Percentiles rank a stretch among this genome's conserved stretches.
These are phyloP conservation scores for Danio kyathit DNA, from an alignment of 2,797 vertebrate species.

Conservation along the genomic window DNA sequence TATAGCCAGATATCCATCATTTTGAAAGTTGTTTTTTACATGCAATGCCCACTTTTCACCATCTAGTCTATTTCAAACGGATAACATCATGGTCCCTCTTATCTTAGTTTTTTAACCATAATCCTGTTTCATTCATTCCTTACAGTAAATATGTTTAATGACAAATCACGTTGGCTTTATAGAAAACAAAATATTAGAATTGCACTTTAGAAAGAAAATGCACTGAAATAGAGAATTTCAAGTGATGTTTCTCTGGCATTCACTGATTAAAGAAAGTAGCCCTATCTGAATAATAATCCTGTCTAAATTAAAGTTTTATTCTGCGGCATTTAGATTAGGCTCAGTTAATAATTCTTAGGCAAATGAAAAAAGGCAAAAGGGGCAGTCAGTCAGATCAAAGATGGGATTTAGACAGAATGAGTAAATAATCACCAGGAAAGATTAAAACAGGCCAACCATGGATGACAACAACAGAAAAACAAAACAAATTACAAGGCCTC, in stretches of 20 bases:
- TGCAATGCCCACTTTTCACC: neutral
- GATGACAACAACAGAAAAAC: slow-evolving; percentile 36
- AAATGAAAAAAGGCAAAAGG: slow-evolving; percentile 34
- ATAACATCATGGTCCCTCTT: neutral
- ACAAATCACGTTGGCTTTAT: neutral
- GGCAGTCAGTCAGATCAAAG: slow-evolving; percentile 27
- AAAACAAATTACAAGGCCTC: slow-evolving; percentile 42
- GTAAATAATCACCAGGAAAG: slow-evolving; percentile 42
- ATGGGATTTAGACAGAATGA: slow-evolving; percentile 31
- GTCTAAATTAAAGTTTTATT: slow-evolving; percentile 9
- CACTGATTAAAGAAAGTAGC: slow-evolving; percentile 10
- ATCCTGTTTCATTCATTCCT: neutral
- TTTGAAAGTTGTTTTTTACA: neutral
- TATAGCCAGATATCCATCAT: neutral
- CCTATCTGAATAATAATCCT: neutral
- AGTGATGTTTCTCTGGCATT: neutral
- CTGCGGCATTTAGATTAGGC: neutral
- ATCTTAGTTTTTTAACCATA: neutral
- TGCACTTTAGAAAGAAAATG: neutral
- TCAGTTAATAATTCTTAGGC: slow-evolving; percentile 68
- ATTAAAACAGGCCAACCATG: slow-evolving; percentile 39
- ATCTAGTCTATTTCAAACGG: neutral
- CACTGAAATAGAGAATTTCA: neutral
- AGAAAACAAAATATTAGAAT: neutral
- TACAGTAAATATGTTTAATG: no score